These are phyloP conservation scores for Hepsetus odoe DNA, from an alignment of 2,113 vertebrate species.

Conservation along the genomic window DNA sequence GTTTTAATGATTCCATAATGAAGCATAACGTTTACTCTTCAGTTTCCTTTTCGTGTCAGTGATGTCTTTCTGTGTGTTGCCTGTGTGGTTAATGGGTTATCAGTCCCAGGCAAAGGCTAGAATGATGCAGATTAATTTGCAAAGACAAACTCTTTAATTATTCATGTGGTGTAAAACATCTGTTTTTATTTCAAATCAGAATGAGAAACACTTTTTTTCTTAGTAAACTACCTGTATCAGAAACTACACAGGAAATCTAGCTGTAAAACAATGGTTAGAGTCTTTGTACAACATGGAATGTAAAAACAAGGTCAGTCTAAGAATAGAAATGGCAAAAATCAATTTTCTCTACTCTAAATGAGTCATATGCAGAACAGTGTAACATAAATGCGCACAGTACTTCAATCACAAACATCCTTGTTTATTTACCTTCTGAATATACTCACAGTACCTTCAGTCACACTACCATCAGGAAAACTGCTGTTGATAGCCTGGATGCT, in stretches of 20 bases:
- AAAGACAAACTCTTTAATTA: not conserved
- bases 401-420: constrained; percentile 68
- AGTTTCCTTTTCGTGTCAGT: no score
- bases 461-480: constrained; percentile 53
- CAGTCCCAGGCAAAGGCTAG: not conserved
- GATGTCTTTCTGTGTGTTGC: no score
- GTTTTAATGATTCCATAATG: no score
- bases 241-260: constrained; percentile 73
- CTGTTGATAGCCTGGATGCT: constrained; percentile 46
- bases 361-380: constrained; percentile 63
- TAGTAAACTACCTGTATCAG: constrained; percentile 74
- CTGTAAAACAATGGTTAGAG: constrained; percentile 59
- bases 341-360: constrained; percentile 67
- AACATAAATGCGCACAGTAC: constrained; percentile 71
- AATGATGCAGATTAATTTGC: not conserved
- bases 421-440: constrained; percentile 57
- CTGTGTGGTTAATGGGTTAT: not conserved
- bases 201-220: constrained; percentile 71
- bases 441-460: constrained; percentile 59
- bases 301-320: constrained; percentile 69
- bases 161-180: constrained; percentile 75
- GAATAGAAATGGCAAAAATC: constrained; percentile 60
- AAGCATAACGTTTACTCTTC: no score
- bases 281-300: constrained; percentile 76
- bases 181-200: constrained; percentile 80